A percentile compares a stretch with the other conserved stretches of the same genome.
Conservation (phyloP, 2,113 vertebrate species). For the Hippocampus zosterae region DNA sequence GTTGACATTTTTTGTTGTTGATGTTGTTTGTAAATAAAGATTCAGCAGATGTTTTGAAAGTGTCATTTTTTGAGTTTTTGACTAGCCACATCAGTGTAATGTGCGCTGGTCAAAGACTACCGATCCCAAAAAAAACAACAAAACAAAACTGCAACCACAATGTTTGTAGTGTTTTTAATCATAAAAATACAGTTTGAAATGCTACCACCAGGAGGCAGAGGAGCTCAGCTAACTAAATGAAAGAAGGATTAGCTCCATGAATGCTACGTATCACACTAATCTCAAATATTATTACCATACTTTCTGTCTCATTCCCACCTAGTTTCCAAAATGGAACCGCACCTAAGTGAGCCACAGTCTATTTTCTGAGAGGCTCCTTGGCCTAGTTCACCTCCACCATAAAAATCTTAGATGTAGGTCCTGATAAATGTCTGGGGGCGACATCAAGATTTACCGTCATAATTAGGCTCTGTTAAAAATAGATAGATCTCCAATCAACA, state of each 20-base stretch:
- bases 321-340: slow-evolving; percentile 50
- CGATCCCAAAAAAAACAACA: too few relatives aligned
- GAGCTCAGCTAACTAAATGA: not conserved
- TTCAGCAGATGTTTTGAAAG: slow-evolving; percentile 54
- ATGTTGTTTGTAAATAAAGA: slow-evolving; percentile 61
- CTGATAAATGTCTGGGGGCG: slow-evolving; percentile 63
- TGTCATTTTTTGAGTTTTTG: not conserved
- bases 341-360: slow-evolving; percentile 57
- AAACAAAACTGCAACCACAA: too few relatives aligned
- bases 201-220: slow-evolving; percentile 39
- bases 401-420: slow-evolving; percentile 67
- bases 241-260: not conserved
- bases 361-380: slow-evolving; percentile 75
- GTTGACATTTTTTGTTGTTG: slow-evolving; percentile 27
- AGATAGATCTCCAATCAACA: slow-evolving; percentile 10
- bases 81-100: not conserved
- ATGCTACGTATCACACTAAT: not conserved
- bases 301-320: slow-evolving; percentile 43
- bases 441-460: slow-evolving; percentile 62
- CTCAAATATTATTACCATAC: slow-evolving; percentile 5
- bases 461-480: slow-evolving; percentile 60
- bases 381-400: slow-evolving; percentile 71
- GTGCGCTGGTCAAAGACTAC: too few relatives aligned
- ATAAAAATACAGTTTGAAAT: slow-evolving; percentile 4
- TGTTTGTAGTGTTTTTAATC: too few relatives aligned